phyloP scores from a whole-genome alignment of 1,140 invertebrate species.

The Heliconius nattereri region DNA sequence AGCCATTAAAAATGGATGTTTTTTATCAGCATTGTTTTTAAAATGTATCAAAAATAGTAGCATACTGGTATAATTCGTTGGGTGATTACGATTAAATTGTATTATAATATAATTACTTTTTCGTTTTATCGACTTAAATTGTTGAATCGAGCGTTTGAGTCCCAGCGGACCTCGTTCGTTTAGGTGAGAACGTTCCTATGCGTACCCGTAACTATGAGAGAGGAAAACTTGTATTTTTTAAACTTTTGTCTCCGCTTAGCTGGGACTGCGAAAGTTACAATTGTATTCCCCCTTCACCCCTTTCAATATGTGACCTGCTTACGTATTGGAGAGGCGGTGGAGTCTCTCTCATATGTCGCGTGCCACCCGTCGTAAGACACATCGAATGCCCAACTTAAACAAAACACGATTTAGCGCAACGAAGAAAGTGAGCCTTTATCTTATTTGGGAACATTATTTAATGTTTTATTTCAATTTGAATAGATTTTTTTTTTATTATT shows the following conservation, averaged over 20 bases:
- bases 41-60: too few species aligned
- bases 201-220: slow-evolving; percentile 51
- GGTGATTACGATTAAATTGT: too few species aligned
- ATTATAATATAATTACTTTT: too few species aligned
- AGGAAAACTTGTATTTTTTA: slow-evolving; percentile 79
- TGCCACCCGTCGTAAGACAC: slow-evolving; percentile 63
- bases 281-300: slow-evolving; percentile 77
- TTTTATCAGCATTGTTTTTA: too few species aligned
- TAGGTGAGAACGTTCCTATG: slow-evolving; percentile 64
- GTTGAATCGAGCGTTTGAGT: neutral
- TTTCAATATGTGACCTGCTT: slow-evolving; percentile 81
- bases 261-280: slow-evolving; percentile 77
- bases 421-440: slow-evolving; percentile 52
- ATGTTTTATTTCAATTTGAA: neutral
- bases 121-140: neutral
- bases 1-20: too few species aligned
- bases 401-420: slow-evolving; percentile 46
- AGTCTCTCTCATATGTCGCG: slow-evolving; percentile 78
- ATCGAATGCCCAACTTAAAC: slow-evolving; percentile 67
- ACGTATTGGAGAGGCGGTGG: slow-evolving; percentile 78
- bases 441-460: slow-evolving; percentile 3
- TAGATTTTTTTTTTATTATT: neutral
- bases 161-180: slow-evolving; percentile 46
- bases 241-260: slow-evolving; percentile 76
- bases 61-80: too few species aligned